Conservation (phyloP, 2,888 invertebrate genomes). For the Lasiommata megera region DNA sequence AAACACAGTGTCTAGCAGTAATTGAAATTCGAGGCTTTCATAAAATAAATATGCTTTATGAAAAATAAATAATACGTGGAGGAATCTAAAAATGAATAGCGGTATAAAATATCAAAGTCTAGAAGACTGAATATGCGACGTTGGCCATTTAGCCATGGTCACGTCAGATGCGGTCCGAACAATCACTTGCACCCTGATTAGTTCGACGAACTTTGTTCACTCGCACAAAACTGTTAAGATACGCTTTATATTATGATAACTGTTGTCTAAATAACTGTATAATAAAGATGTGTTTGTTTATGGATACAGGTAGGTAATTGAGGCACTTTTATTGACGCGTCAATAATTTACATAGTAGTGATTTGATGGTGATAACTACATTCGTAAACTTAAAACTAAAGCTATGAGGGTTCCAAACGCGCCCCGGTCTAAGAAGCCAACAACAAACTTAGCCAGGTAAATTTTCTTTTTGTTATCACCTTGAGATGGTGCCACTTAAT, state of each 20-base stretch:
- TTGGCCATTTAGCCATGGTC: slow-evolving; percentile 18
- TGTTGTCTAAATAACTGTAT: not conserved
- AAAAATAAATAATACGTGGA: not conserved
- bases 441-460: too few relatives aligned
- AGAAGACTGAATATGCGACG: not conserved
- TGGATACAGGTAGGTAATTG: not conserved
- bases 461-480: too few relatives aligned
- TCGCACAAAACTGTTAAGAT: slow-evolving; percentile 6
- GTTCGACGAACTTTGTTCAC: slow-evolving; percentile 12
- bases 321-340: too few relatives aligned
- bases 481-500: too few relatives aligned
- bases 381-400: too few relatives aligned
- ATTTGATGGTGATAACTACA: too few relatives aligned
- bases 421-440: too few relatives aligned
- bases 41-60: not conserved
- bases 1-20: not conserved
- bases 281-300: not conserved
- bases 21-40: not conserved
- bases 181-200: slow-evolving; percentile 8
- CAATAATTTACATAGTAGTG: too few relatives aligned
- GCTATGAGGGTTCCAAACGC: too few relatives aligned
- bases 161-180: slow-evolving; percentile 4
- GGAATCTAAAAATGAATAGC: not conserved
- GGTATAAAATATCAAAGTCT: slow-evolving; percentile 13
- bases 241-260: slow-evolving; percentile 4